phyloP scores from a whole-genome alignment of 1,140 invertebrate species.

The Drosophila prosaltans region DNA sequence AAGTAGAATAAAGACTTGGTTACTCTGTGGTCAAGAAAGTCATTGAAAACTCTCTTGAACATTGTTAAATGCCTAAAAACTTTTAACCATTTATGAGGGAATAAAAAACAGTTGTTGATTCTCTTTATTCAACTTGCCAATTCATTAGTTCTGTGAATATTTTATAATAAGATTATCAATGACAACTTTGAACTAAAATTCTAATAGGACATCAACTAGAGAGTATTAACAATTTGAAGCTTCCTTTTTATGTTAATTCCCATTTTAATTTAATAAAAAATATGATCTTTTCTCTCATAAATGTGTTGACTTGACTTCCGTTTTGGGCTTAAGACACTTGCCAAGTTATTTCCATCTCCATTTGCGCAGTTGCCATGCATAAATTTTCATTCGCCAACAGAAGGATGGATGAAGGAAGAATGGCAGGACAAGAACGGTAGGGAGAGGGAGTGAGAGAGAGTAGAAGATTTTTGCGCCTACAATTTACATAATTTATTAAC shows the following conservation, averaged over 20 bases:
- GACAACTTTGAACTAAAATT: not conserved
- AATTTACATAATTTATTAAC: constrained; percentile 81
- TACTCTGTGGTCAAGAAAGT: too few relatives aligned
- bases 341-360: constrained; percentile 31
- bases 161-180: too few relatives aligned
- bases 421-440: not conserved
- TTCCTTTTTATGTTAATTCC: constrained; percentile 53
- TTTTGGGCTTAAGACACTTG: constrained; percentile 63
- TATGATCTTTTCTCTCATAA: constrained; percentile 47
- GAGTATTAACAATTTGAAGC: not conserved
- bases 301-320: constrained; percentile 64
- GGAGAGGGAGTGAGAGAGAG: not conserved
- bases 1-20: too few relatives aligned
- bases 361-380: constrained; percentile 38
- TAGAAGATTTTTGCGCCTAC: constrained; percentile 69
- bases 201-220: not conserved
- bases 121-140: too few relatives aligned
- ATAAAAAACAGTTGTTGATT: too few relatives aligned
- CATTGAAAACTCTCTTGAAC: too few relatives aligned
- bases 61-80: too few relatives aligned
- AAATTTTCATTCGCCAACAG: constrained; percentile 62
- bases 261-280: constrained; percentile 66
- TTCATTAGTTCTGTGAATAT: too few relatives aligned
- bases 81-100: too few relatives aligned
- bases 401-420: too few relatives aligned